Base-by-base conservation (phyloP, 2,797 vertebrate genomes). In the Anguilla anguilla region DNA sequence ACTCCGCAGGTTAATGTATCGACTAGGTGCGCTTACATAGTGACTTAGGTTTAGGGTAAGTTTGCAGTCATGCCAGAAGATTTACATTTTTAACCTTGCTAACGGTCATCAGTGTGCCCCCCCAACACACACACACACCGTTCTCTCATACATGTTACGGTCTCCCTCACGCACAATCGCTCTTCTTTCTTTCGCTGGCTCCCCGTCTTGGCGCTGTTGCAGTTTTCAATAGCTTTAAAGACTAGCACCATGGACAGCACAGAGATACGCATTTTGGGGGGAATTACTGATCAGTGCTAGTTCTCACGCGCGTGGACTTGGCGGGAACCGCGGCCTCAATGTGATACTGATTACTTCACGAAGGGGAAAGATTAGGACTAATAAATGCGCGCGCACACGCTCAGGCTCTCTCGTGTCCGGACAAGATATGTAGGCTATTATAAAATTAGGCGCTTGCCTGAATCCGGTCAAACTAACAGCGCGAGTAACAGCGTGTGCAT, bases 231-330 rank as follows among this genome's bases (percentile, higher is more conserved):
- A 86, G 74, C 90, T 89, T 89, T 83, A 83, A 92, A 89, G 28
- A 19, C 61, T 43, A 92, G 92, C 84, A 92, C 88, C 88, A 84
- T 87, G 94, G 93, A 92, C 93, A 94, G 93, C 87, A 91, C 93
- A 89, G 77, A 86, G 88, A 89, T 89, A 87, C 93, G 90, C 49
- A 89, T 93, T 91, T 89, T 92, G 93, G 94, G 35, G 7, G 39
- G 91, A 92, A 83, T 46, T 35, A 88, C 87, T 88, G 49, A 88
- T 87, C 87, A 86, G 6, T 17, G 77, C 64, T 85, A 22, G 15
- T 72, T 88, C 15, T 89, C 89, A 61, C 28, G 39, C 51, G 67
- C 91, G 89, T 90, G 86, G 86, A 53, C 61, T 69, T 81, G 92
- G 92, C 92, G 92, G 86, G 46, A 61, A 86, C 31, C 69, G 10